Base-by-base conservation (phyloP, 2,113 vertebrate genomes). In the Macrotis lagotis region DNA sequence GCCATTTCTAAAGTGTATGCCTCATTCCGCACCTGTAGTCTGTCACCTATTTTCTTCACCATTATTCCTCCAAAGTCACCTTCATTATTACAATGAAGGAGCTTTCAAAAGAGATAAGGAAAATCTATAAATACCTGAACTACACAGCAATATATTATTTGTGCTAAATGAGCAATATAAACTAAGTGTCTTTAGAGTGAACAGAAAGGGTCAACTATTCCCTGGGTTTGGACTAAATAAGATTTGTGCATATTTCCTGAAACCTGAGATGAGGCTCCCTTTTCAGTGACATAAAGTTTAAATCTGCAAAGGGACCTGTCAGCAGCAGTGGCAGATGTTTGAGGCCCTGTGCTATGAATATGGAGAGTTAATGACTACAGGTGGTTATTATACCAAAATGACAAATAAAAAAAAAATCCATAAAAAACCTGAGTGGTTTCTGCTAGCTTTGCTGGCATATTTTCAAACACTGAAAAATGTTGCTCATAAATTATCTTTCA, bases 341-440 rank as follows among this genome's bases (percentile, higher is more conserved):
- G 19, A 49, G 97, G 89, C 90, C 92, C 93, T 88, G 88, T 88
- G 74, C 93, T 97, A 2, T 94, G 96, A 97, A 97, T 12, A 24
- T 22, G 95, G 91, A 97, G 51, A 44, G 25, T 93, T 98, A 98
- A 98, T 96, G 97, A 98, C 52, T 50, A 98, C 97, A 97, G 93
- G 91, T 97, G 91, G 50, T 90, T 98, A 97, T 97, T 93, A 95
- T 88, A 96, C 94, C 91, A 97, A 97, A 95, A 50, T 91, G 97
- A 95, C 31, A 97, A 97, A 96, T 4, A 95, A 25, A 51, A 66
- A 93, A 93, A 92, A 96, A 91, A 91, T 0, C 28, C 31, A 95
- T 96, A 96, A 90, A 96, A 83, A 97, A 97, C 94, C 44, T 10
- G 48, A 97, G 96, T 16, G 91, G 95, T 94, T 98, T 97, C 91